Evolutionary conservation across 2,888 invertebrate genomes (phyloP).

Genomic region (Myathropa florea): DNA sequence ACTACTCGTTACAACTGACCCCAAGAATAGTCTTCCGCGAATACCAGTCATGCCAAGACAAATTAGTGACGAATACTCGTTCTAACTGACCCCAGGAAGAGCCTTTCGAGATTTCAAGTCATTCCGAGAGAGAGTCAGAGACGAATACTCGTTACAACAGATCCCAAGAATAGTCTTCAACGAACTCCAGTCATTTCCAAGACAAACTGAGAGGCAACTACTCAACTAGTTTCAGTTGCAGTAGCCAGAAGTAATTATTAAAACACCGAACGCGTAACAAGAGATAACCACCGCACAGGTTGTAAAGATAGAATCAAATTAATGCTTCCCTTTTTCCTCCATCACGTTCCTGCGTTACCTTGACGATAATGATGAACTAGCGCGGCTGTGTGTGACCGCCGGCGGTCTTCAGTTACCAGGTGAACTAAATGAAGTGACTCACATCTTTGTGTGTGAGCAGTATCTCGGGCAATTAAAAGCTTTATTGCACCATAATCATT

Average conservation of each 20-base stretch:
- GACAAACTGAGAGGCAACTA: too few relatives aligned
- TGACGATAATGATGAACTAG: not conserved
- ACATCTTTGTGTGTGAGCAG: not conserved
- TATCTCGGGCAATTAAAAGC: not conserved
- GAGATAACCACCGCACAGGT: not conserved
- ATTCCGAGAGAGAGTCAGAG: too few relatives aligned
- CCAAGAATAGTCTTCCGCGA: too few relatives aligned
- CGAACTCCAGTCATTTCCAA: too few relatives aligned
- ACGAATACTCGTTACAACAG: too few relatives aligned
- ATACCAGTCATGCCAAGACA: too few relatives aligned
- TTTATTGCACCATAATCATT: not conserved
- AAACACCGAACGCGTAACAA: not conserved
- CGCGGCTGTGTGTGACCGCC: not conserved
- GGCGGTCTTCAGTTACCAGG: conserved; percentile 23
- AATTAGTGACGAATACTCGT: too few relatives aligned
- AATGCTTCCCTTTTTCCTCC: not conserved
- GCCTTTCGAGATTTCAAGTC: too few relatives aligned
- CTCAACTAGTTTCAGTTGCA: not conserved
- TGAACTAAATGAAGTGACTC: conserved; percentile 16
- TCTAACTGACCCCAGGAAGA: too few relatives aligned
- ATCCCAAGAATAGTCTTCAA: too few relatives aligned
- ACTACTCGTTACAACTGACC: too few relatives aligned
- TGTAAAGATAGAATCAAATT: not conserved
- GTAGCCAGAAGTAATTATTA: not conserved
- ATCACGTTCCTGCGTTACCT: not conserved